Conservation (phyloP, 2,113 vertebrate genomes). For the Myotis yumanensis region DNA sequence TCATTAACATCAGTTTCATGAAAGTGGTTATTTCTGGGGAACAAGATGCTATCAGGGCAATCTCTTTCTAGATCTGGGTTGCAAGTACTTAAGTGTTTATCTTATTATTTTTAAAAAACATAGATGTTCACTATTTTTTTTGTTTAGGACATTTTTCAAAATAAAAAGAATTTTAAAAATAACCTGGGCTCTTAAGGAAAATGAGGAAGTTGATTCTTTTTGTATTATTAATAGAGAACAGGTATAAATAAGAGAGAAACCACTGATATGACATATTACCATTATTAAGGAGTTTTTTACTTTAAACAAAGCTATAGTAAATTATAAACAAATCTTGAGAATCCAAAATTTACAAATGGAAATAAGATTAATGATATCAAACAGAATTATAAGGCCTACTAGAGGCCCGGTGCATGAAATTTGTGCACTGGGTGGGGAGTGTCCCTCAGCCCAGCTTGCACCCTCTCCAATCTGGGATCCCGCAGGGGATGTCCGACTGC, state of each 20-base stretch:
- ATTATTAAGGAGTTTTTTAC: background rate
- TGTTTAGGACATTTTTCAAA: background rate
- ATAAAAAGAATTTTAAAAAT: background rate
- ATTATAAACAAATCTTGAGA: background rate
- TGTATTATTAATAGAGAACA: background rate
- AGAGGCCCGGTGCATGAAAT: no score
- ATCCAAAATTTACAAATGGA: background rate
- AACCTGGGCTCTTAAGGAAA: background rate
- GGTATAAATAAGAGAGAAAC: background rate
- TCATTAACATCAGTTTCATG: background rate
- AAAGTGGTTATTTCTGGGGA: slow-evolving; percentile 1
- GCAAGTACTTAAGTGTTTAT: background rate
- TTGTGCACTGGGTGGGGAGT: no score
- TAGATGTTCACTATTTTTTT: background rate
- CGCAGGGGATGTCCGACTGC: no score
- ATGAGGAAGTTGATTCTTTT: background rate
- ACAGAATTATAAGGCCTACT: background rate
- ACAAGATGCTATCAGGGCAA: background rate
- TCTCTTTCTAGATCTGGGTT: background rate
- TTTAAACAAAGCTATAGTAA: slow-evolving; percentile 20
- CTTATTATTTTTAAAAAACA: background rate
- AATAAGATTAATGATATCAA: background rate
- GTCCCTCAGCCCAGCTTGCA: no score
- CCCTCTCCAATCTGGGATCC: no score
- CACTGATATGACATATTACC: background rate